phyloP scores from a whole-genome alignment of 2,888 invertebrate species.

The Platypus cylindrus region DNA sequence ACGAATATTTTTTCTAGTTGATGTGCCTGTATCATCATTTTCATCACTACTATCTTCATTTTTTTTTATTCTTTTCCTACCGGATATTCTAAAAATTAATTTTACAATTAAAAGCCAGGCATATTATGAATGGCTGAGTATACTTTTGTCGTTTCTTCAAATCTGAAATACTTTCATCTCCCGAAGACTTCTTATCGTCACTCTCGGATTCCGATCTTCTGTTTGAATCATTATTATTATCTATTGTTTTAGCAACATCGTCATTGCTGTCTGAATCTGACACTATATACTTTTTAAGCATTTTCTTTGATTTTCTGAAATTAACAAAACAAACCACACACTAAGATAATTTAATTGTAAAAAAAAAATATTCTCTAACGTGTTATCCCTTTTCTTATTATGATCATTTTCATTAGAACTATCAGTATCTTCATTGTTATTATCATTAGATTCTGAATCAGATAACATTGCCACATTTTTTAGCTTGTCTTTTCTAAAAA shows the following conservation, averaged over 20 bases:
- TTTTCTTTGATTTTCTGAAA: neutral
- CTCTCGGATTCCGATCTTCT: slow-evolving; percentile 9
- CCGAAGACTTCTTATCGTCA: neutral
- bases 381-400: neutral
- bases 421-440: slow-evolving; percentile 4
- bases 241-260: slow-evolving; percentile 14
- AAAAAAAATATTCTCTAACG: neutral
- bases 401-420: slow-evolving; percentile 1
- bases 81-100: slow-evolving; percentile 11
- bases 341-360: neutral
- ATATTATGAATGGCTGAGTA: no score
- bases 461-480: no score
- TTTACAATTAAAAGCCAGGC: no score
- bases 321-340: neutral
- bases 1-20: slow-evolving; percentile 45
- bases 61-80: slow-evolving; percentile 27
- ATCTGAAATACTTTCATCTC: no score
- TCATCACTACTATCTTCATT: slow-evolving; percentile 29
- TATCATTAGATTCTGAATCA: slow-evolving; percentile 5
- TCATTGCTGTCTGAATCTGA: slow-evolving; percentile 10
- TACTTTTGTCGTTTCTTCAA: no score
- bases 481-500: no score
- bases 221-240: neutral
- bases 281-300: slow-evolving; percentile 7
- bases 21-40: slow-evolving; percentile 29